Percentiles rank a stretch among this genome's conserved stretches.
phyloP scores from a whole-genome alignment of 2,113 vertebrate genomes.

The Campylomormyrus numenius region DNA sequence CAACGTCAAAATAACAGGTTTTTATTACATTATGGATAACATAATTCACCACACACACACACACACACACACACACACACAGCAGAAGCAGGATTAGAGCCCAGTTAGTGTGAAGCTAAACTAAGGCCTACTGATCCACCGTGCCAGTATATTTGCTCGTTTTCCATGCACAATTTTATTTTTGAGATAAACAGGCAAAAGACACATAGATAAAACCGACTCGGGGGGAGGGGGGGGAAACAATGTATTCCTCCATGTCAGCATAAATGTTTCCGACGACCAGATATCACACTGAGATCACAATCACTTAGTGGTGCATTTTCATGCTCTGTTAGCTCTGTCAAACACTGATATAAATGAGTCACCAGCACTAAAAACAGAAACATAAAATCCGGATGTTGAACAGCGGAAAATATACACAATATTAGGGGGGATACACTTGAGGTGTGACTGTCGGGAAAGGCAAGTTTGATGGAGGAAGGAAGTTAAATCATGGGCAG shows the following conservation, averaged over 20 bases:
- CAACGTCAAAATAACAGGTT: neutral
- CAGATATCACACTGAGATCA: neutral
- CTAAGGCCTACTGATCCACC: neutral
- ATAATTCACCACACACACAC: neutral
- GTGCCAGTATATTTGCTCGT: neutral
- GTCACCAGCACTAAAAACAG: slow-evolving; percentile 1
- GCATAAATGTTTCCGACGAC: neutral
- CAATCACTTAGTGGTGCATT: neutral
- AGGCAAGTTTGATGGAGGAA: neutral
- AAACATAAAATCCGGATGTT: neutral
- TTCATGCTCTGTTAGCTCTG: neutral
- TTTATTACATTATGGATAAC: neutral
- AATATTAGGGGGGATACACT: neutral
- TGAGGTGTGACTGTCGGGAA: neutral
- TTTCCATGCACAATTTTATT: neutral
- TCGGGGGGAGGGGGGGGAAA: neutral
- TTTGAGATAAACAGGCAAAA: neutral
- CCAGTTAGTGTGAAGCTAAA: neutral
- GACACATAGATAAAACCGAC: neutral
- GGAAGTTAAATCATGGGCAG: neutral
- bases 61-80: neutral
- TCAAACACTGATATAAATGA: neutral
- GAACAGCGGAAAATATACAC: neutral
- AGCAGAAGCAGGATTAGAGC: neutral
- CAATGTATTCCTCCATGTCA: neutral